Percentiles rank a stretch among this genome's conserved stretches.
phyloP scores from a whole-genome alignment of 1,140 invertebrate genomes.

The Trachymyrmex cornetzi region DNA sequence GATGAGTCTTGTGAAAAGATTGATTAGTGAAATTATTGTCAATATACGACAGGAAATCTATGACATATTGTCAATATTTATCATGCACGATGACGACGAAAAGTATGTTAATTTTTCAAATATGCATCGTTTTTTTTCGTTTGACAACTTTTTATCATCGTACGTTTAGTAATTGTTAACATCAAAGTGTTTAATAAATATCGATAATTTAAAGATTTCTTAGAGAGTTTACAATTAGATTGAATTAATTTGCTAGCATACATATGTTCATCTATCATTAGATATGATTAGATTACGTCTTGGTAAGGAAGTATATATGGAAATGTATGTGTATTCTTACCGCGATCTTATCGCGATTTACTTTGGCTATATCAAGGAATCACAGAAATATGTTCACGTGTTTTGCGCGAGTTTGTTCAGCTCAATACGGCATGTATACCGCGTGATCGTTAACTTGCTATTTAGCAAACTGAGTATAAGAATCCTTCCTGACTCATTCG shows the following conservation, averaged over 20 bases:
- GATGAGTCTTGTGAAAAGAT: background rate
- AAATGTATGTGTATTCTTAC: background rate
- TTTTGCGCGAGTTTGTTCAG: background rate
- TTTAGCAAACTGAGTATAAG: background rate
- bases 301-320: background rate
- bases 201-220: background rate
- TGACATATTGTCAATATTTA: background rate
- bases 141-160: background rate
- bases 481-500: background rate
- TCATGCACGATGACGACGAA: background rate
- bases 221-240: background rate
- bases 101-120: background rate
- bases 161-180: background rate
- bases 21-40: background rate
- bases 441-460: constrained; percentile 9
- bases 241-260: background rate
- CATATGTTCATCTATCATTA: constrained; percentile 2
- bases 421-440: background rate
- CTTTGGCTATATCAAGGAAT: background rate
- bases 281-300: background rate
- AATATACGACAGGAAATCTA: background rate
- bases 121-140: background rate
- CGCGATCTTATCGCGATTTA: background rate
- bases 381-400: background rate
- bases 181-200: constrained; percentile 13